Percentiles rank a stretch among this genome's conserved stretches.
Evolutionary conservation across 1,140 invertebrate species (phyloP).

Genomic region (Thaumatotibia leucotreta): DNA sequence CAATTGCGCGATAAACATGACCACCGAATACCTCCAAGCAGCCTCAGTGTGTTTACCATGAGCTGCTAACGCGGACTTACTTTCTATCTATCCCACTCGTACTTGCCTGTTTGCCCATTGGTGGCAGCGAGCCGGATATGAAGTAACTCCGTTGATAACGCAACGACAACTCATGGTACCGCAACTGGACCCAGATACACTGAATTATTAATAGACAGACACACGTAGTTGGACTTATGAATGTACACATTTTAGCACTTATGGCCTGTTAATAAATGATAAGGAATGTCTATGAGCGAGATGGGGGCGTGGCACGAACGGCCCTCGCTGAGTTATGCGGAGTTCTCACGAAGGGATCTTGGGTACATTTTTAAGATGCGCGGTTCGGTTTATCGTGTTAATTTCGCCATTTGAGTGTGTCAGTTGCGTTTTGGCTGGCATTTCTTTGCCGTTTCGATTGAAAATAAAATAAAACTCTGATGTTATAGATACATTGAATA

Average conservation of each 20-base stretch:
- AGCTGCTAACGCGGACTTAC: too few relatives aligned
- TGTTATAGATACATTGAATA: too few relatives aligned
- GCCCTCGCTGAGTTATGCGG: not conserved
- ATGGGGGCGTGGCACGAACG: constrained; percentile 47
- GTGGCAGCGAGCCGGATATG: too few relatives aligned
- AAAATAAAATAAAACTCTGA: too few relatives aligned
- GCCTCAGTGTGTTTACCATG: too few relatives aligned
- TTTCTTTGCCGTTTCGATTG: too few relatives aligned
- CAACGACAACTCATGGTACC: too few relatives aligned
- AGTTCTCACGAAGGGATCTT: not conserved
- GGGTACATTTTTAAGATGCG: not conserved
- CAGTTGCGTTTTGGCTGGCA: not conserved
- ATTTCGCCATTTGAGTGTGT: not conserved
- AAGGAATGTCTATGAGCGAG: constrained; percentile 38
- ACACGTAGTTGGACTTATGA: constrained; percentile 50
- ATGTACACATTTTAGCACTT: constrained; percentile 74
- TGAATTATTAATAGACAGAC: constrained; percentile 29
- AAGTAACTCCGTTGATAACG: too few relatives aligned
- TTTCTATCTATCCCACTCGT: too few relatives aligned
- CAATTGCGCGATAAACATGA: not conserved
- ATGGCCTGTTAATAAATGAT: constrained; percentile 76
- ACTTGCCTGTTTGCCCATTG: too few relatives aligned
- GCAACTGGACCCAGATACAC: constrained; percentile 16
- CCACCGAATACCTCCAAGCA: constrained; percentile 21
- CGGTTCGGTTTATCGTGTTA: not conserved